phyloP scores from a whole-genome alignment of 1,140 invertebrate species.

The Calosoma granatense region DNA sequence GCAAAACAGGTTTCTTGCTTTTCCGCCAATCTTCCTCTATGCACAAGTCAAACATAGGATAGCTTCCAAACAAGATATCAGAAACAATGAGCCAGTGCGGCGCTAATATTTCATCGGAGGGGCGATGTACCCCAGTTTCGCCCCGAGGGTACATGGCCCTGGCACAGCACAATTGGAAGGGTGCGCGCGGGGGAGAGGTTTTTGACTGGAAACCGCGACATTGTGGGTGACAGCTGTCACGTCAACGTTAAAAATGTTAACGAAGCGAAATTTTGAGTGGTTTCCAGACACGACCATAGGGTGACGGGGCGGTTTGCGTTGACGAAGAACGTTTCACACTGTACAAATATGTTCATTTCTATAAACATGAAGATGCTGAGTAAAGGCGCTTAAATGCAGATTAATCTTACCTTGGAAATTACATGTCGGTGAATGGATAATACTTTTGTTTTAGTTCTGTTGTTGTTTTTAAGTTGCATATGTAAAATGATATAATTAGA shows the following conservation, averaged over 20 bases:
- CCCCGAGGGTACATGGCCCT: not conserved
- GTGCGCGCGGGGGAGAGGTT: conserved; percentile 23
- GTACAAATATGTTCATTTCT: not conserved
- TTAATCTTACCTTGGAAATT: too few species aligned
- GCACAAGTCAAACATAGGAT: too few species aligned
- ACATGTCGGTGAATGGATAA: too few species aligned
- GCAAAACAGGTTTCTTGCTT: too few species aligned
- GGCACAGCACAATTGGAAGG: not conserved
- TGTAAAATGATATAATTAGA: too few species aligned
- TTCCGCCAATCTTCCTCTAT: too few species aligned
- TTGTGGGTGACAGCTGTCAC: conserved; percentile 3
- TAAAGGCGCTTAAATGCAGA: too few species aligned
- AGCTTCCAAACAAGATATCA: conserved; percentile 7
- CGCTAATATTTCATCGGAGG: not conserved
- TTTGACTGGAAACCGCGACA: conserved; percentile 23
- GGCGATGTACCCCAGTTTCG: not conserved
- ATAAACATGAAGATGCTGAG: not conserved
- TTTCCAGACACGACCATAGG: not conserved
- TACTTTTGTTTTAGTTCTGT: too few species aligned
- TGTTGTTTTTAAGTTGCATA: too few species aligned
- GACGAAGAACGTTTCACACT: not conserved
- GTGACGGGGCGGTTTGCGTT: not conserved
- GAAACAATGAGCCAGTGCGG: not conserved
- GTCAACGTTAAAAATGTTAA: conserved; percentile 18
- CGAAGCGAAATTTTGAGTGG: conserved; percentile 16